Evolutionary conservation across 2,113 vertebrate species (phyloP).

Genomic region (Perca fluviatilis): DNA sequence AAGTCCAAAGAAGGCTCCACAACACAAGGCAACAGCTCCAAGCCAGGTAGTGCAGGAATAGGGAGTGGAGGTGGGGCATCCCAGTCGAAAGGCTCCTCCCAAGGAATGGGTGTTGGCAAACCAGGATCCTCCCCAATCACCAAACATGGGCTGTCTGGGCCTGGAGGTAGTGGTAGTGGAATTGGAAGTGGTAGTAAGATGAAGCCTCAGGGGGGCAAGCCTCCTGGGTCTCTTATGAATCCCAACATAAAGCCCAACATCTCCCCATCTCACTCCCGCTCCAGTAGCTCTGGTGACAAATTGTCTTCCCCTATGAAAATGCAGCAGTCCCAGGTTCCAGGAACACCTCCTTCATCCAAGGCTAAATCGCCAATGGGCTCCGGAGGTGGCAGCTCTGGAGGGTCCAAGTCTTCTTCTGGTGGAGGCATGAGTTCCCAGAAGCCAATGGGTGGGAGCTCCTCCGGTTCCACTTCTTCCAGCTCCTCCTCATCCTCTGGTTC

Average conservation of each 20-base stretch:
- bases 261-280: constrained; percentile 96
- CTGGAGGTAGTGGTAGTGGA: constrained; percentile 82
- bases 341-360: constrained; percentile 95
- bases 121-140: constrained; percentile 95
- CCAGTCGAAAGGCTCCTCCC: constrained; percentile 92
- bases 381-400: constrained; percentile 89
- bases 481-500: constrained; percentile 85
- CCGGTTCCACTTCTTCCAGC: constrained; percentile 82
- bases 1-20: constrained; percentile 94
- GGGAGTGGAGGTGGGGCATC: constrained; percentile 82
- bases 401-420: constrained; percentile 92
- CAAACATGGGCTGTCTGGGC: constrained; percentile 90
- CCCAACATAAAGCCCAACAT: constrained; percentile 98
- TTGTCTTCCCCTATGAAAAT: constrained; percentile 97
- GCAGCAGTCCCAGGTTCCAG: constrained; percentile 89
- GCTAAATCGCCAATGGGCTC: constrained; percentile 98
- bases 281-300: constrained; percentile 91
- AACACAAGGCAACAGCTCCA: constrained; percentile 90
- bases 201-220: constrained; percentile 95
- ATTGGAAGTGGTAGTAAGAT: constrained; percentile 89
- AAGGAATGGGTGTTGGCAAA: constrained; percentile 90
- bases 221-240: constrained; percentile 94
- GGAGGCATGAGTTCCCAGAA: constrained; percentile 91
- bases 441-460: constrained; percentile 84
- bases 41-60: constrained; percentile 86